A percentile compares a stretch with the other conserved stretches of the same genome.
Evolutionary conservation across 2,888 invertebrate genomes (phyloP).

Genomic region (Neoitamus cyanurus): DNA sequence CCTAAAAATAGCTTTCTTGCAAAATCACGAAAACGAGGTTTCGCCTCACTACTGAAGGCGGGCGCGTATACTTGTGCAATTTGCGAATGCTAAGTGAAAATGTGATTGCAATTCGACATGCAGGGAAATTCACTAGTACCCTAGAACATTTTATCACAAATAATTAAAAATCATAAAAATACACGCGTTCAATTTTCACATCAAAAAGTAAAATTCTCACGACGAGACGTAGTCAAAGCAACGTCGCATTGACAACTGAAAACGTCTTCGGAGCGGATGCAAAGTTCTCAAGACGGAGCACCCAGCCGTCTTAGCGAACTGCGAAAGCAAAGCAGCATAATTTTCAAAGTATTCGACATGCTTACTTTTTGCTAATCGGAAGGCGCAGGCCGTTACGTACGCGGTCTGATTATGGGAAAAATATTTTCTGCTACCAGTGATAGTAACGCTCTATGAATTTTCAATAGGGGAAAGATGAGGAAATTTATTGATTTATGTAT

Average conservation of each 20-base stretch:
- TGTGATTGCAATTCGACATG: not conserved
- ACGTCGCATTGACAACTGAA: slow-evolving; percentile 31
- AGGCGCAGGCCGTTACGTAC: not conserved
- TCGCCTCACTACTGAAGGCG: not conserved
- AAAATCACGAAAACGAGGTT: not conserved
- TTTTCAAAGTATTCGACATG: not conserved
- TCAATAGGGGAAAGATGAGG: too few relatives aligned
- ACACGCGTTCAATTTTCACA: not conserved
- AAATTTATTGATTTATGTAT: not conserved
- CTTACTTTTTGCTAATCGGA: not conserved
- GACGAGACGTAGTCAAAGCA: not conserved
- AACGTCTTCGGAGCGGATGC: not conserved
- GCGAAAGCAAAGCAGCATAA: not conserved
- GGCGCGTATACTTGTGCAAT: not conserved
- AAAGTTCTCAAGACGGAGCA: slow-evolving; percentile 2
- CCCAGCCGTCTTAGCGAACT: not conserved
- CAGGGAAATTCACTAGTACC: not conserved
- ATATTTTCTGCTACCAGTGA: not conserved
- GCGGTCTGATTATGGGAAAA: not conserved
- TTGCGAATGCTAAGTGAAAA: not conserved
- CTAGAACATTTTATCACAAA: not conserved
- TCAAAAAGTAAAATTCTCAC: not conserved
- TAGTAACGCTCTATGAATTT: not conserved
- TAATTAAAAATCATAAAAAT: not conserved
- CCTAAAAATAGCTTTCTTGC: slow-evolving; percentile 28